Evolutionary conservation across 2,113 vertebrate species (phyloP).

Genomic region (Prionailurus viverrinus): DNA sequence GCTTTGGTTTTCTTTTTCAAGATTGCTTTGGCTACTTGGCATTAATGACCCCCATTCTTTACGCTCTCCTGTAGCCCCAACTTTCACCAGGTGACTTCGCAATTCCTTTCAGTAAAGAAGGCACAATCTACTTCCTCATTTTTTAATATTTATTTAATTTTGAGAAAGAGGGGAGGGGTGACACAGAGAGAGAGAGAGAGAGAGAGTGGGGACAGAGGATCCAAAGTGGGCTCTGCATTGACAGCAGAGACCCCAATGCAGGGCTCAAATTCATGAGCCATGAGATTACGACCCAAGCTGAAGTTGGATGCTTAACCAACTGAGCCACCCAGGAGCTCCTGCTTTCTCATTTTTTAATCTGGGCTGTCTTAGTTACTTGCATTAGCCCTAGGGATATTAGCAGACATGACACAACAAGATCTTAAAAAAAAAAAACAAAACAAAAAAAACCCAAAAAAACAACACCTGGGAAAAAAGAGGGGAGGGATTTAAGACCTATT

Average conservation of each 20-base stretch:
- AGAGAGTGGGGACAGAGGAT: no score
- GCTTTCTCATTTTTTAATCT: neutral
- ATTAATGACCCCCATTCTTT: neutral
- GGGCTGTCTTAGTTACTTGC: neutral
- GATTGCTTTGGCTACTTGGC: no score
- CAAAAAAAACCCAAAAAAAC: neutral
- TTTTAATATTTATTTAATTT: neutral
- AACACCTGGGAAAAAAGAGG: neutral
- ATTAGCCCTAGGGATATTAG: neutral
- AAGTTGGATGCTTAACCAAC: no score
- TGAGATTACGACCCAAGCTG: no score
- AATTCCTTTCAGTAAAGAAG: conserved; percentile 18
- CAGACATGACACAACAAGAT: neutral
- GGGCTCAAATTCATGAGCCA: no score
- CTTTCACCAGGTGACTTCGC: neutral
- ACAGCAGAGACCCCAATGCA: no score
- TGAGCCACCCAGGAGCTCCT: no score
- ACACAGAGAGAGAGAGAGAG: no score
- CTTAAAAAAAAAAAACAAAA: neutral
- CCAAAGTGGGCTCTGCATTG: no score
- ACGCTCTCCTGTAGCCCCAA: neutral
- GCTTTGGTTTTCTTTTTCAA: no score
- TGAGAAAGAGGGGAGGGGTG: no score
- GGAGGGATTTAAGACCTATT: neutral
- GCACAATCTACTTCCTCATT: neutral